These are phyloP conservation scores for Lasioglossum figueresi DNA, from an alignment of 2,888 invertebrate species.

Conservation along the genomic window DNA sequence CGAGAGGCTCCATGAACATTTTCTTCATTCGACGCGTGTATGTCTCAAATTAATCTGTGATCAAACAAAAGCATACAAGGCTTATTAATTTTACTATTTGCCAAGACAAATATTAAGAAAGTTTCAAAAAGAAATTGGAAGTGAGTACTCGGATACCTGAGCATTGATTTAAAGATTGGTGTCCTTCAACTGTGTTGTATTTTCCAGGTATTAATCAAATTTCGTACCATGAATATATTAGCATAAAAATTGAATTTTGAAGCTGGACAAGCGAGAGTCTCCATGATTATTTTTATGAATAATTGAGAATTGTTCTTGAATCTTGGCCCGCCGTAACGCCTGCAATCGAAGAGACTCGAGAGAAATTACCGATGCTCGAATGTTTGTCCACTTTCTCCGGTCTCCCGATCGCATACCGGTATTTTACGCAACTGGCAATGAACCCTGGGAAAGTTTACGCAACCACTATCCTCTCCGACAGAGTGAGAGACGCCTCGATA, in stretches of 20 bases:
- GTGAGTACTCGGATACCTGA: too few relatives aligned
- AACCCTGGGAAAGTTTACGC: slow-evolving; percentile 49
- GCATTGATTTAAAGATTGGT: too few relatives aligned
- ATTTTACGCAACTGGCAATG: slow-evolving; percentile 82
- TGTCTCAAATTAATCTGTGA: too few relatives aligned
- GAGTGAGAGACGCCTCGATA: not conserved
- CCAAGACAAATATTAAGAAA: too few relatives aligned
- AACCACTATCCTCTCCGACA: not conserved
- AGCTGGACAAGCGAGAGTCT: not conserved
- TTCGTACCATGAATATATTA: not conserved
- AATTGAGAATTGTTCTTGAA: not conserved
- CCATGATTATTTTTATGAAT: not conserved
- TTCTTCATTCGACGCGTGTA: too few relatives aligned
- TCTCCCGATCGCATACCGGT: slow-evolving; percentile 45
- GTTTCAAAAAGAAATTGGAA: too few relatives aligned
- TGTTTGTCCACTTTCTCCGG: slow-evolving; percentile 74
- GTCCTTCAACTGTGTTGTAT: not conserved
- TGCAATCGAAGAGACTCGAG: not conserved
- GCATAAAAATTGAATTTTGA: not conserved
- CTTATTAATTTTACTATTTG: too few relatives aligned
- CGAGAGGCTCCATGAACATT: too few relatives aligned
- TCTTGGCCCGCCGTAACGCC: not conserved
- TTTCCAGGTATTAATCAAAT: not conserved
- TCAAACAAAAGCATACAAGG: too few relatives aligned
- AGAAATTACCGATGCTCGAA: slow-evolving; percentile 16